Conservation (phyloP, 2,888 invertebrate genomes). For the Lasius fuliginosus region DNA sequence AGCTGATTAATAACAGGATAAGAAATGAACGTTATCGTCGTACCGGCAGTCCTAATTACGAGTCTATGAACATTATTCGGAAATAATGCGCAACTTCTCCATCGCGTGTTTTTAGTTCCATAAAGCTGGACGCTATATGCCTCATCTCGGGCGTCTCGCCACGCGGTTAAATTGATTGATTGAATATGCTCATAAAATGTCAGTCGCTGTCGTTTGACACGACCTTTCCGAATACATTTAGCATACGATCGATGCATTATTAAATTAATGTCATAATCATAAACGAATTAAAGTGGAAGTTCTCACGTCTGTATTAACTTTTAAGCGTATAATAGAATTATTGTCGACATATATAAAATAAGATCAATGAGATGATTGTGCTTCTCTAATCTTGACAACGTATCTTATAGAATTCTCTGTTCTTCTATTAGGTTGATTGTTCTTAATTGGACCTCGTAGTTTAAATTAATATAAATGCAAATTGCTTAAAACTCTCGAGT, state of each 20-base stretch:
- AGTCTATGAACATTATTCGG: not conserved
- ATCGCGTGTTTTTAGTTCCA: constrained; percentile 6
- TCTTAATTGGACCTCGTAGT: not conserved
- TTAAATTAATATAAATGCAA: constrained; percentile 2
- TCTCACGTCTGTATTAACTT: not conserved
- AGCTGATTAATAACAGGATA: not conserved
- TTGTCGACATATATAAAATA: not conserved
- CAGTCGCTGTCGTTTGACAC: constrained; percentile 37
- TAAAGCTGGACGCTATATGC: not conserved
- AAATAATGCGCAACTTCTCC: not conserved
- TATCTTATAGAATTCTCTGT: not conserved
- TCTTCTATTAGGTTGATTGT: not conserved
- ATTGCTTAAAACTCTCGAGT: not conserved
- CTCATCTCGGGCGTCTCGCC: not conserved
- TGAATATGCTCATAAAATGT: constrained; percentile 49
- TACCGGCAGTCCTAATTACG: too few species aligned
- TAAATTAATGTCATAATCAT: constrained; percentile 54
- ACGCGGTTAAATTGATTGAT: constrained; percentile 35
- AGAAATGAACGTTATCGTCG: not conserved
- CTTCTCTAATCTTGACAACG: not conserved
- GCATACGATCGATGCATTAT: constrained; percentile 53
- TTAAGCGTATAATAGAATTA: constrained; percentile 20
- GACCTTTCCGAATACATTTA: constrained; percentile 60
- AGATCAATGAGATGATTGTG: not conserved
- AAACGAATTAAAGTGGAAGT: constrained; percentile 29